A percentile compares a stretch with the other conserved stretches of the same genome.
Evolutionary conservation across 2,113 vertebrate species (phyloP).

Genomic region (Ariopsis seemanni): DNA sequence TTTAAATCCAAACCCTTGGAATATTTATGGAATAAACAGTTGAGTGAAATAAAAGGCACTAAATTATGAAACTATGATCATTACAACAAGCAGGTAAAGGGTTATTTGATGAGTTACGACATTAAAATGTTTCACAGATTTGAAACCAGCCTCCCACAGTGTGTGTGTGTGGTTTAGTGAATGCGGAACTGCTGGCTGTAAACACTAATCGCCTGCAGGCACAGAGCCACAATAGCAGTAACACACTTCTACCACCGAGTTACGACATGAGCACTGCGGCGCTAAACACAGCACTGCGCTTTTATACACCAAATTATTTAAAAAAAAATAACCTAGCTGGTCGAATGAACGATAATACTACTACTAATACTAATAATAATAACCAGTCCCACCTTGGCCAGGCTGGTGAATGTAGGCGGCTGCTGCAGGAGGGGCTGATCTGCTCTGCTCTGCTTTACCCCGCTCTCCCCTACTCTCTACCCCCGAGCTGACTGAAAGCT

Average conservation of each 20-base stretch:
- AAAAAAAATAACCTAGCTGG: not conserved
- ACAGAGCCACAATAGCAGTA: slow-evolving; percentile 9
- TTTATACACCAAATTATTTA: not conserved
- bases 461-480: not conserved
- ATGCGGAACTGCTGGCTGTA: slow-evolving; percentile 45
- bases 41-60: not conserved
- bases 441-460: not conserved
- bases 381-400: slow-evolving; percentile 34
- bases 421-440: slow-evolving; percentile 27
- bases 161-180: slow-evolving; percentile 16
- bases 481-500: not conserved
- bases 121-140: not conserved
- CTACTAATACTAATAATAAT: no score
- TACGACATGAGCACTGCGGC: not conserved
- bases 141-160: not conserved
- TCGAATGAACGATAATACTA: slow-evolving; percentile 1
- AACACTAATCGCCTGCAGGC: slow-evolving; percentile 37
- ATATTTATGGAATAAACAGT: not conserved
- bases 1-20: not conserved
- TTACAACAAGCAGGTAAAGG: not conserved
- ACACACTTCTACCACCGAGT: not conserved
- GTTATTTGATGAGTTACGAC: not conserved
- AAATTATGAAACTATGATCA: not conserved
- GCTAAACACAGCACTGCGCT: not conserved
- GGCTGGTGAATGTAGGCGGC: slow-evolving; percentile 33